A percentile compares a stretch with the other conserved stretches of the same genome.
phyloP scores from a whole-genome alignment of 2,888 invertebrate species.

The Agriotes lineatus region DNA sequence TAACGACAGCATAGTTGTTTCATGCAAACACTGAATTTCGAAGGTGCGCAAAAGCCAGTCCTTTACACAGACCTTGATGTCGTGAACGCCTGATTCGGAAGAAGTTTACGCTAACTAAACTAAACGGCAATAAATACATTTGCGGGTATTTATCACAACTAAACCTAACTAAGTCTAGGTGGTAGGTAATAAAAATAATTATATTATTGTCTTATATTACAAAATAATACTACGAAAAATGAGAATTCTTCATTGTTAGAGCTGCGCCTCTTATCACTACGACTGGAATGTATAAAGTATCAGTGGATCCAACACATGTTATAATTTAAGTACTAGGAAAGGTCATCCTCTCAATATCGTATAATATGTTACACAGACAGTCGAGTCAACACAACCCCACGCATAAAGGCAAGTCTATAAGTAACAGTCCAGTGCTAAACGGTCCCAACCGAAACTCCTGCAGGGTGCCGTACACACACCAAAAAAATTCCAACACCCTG shows the following conservation, averaged over 20 bases:
- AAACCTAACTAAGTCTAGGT: slow-evolving; percentile 26
- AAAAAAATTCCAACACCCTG: too few species aligned
- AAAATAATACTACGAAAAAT: slow-evolving; percentile 27
- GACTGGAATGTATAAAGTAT: slow-evolving; percentile 31
- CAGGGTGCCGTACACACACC: too few species aligned
- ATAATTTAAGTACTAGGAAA: too few species aligned
- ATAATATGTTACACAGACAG: too few species aligned
- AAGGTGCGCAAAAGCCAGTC: slow-evolving; percentile 24
- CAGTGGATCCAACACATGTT: slow-evolving; percentile 16
- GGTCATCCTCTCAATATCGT: too few species aligned
- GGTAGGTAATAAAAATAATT: slow-evolving; percentile 28
- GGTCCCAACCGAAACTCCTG: too few species aligned
- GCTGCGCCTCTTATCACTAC: slow-evolving; percentile 25
- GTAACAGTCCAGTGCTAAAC: too few species aligned
- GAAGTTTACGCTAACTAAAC: slow-evolving; percentile 26
- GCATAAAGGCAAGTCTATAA: too few species aligned
- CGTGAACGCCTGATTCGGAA: background rate
- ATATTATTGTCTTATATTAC: slow-evolving; percentile 39
- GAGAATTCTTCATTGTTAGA: slow-evolving; percentile 31
- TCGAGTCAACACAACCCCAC: too few species aligned
- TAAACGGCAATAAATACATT: slow-evolving; percentile 35
- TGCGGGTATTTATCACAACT: slow-evolving; percentile 32
- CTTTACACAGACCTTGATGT: background rate
- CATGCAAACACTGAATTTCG: slow-evolving; percentile 34
- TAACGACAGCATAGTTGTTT: slow-evolving; percentile 33